phyloP scores from a whole-genome alignment of 35 echinoderm and acorn worm genomes.

The Ophioderma brevispina region DNA sequence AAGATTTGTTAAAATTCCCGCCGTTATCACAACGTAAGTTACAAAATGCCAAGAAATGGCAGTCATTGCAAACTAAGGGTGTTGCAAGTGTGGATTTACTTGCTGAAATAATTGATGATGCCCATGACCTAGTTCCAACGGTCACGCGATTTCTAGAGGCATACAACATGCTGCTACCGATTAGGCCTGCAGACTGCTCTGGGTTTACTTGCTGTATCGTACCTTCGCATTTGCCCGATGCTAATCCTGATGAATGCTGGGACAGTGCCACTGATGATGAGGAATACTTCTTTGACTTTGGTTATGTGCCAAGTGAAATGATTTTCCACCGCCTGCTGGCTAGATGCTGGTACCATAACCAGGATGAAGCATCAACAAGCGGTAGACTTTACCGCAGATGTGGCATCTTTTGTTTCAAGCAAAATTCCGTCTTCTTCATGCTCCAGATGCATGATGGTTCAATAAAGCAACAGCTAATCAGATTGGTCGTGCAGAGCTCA shows the following conservation, averaged over 20 bases:
- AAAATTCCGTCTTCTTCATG: not conserved
- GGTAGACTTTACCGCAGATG: not conserved
- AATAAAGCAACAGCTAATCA: not conserved
- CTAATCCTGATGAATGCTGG: not conserved
- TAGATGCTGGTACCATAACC: constrained; percentile 1
- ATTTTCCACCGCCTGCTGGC: constrained; percentile 29
- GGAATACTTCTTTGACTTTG: constrained; percentile 45
- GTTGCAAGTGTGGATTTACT: not conserved
- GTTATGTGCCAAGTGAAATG: not conserved
- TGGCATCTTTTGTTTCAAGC: not conserved
- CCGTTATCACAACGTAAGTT: not conserved
- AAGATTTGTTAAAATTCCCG: constrained; percentile 18
- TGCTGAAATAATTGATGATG: not conserved
- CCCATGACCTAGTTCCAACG: not conserved
- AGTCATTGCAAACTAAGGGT: constrained; percentile 1
- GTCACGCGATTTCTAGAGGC: constrained; percentile 8
- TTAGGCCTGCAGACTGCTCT: not conserved
- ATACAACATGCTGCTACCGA: constrained; percentile 21
- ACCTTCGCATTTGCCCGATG: not conserved
- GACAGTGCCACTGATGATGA: constrained; percentile 13
- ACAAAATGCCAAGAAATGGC: not conserved
- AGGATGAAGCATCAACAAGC: not conserved
- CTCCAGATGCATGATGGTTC: not conserved
- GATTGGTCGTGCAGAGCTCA: not conserved
- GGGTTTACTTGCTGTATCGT: not conserved